Evolutionary conservation across 2,888 invertebrate genomes (phyloP), one percentile per base, ranked within the genome.

Genomic region (Myopa testacea): DNA sequence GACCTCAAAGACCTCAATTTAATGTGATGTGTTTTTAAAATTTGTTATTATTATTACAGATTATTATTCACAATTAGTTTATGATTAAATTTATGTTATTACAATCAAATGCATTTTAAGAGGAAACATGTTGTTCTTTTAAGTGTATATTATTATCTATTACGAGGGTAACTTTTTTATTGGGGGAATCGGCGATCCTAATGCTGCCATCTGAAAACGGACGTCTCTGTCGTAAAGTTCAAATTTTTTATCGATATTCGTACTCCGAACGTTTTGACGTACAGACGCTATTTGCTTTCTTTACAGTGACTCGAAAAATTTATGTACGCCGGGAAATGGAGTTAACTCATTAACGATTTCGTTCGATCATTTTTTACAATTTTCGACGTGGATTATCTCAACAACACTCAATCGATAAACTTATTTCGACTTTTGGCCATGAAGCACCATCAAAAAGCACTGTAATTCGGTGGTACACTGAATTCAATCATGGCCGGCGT

Each of bases 401-500:
- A 72, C 78, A 78, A 76, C 67, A 75, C 76, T 79, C 71, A 65
- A 76, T 73, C 38, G 73, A 78, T 67, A 55, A 68, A 58, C 75
- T 78, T n/a, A 70, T 70, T 45, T 75, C 70, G 50, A 69, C 69
- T 55, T 78, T 60, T 76, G 78, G 76, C 69, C 62, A 76, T 76
- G 63, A 74, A 76, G 76, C 76, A 37, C 74, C 73, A 76, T 73
- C 65, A 55, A 38, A 62, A n/a, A 73, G 37, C 78, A 76, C 63
- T 69, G 69, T 78, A n/a, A 37, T 76, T 60, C 55, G 26, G 16
- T 78, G 76, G 69, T 78, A 65, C 50, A 63, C 8, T 50, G 65
- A 78, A 73, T 76, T 78, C 63, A 73, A 68, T 78, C 74, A 69
- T 78, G 78, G 78, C n/a, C 73, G 76, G 10, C n/a, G 78, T 55